Base-by-base conservation (phyloP, 2,113 vertebrate genomes). In the Hystrix cristata region DNA sequence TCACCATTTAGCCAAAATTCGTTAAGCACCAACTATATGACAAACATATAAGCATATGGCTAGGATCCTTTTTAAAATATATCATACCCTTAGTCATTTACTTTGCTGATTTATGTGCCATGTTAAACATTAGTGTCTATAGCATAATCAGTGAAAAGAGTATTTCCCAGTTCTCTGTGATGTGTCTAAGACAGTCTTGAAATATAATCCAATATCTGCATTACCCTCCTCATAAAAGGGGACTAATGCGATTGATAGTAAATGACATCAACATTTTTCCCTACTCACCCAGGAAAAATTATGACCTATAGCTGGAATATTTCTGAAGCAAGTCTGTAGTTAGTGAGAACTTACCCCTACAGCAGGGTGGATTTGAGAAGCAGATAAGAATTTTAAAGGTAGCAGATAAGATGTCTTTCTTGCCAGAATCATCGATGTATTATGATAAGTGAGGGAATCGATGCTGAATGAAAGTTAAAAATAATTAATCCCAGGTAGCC, bases 61-160 rank as follows among this genome's bases (percentile, higher is more conserved):
- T 60, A 71, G 27, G 10, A 85, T 87, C 19, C 46, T 86, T 95
- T 91, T 92, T 60, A 92, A 96, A 87, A 79, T 60, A 92, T 78
- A 72, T 80, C 43, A 71, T 81, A 51, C 51, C 80, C 69, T 94
- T 95, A 78, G 51, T 95, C 78, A 62, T 85, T 92, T 92, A 76
- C 34, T 95, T 91, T 90, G 60, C 55, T 90, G 94, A 96, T 74
- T 96, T 94, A 91, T 78, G 21, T 67, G 55, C 60, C 81, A 59
- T 59, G 62, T 88, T 94, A 96, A 97, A 93, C 74, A 91, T 90
- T 81, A 95, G 10, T 72, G 62, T 84, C 90, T 95, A 76, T 87
- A 96, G 94, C 29, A 92, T 93, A 95, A 97, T 96, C 96, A 97
- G 48, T 92, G 92, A 94, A 97, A 93, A 84, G 69, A 93, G 19